A percentile compares a stretch with the other conserved stretches of the same genome.
Conservation (phyloP, 2,797 vertebrate species). For the Chelon labrosus region DNA sequence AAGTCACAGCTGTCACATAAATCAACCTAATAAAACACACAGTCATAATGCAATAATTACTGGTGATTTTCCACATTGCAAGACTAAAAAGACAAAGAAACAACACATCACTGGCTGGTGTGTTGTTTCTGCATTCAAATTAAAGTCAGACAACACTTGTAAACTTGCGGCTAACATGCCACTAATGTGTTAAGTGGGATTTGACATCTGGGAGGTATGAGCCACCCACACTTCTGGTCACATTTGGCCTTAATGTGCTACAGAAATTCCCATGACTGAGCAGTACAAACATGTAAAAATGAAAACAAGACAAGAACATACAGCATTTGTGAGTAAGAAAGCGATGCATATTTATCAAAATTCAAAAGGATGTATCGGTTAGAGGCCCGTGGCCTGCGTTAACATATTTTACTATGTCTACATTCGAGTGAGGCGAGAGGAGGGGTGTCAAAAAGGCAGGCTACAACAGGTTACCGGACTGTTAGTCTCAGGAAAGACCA, state of each 20-base stretch:
- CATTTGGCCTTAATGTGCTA: not conserved
- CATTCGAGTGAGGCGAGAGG: constrained; percentile 14
- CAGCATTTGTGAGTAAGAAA: not conserved
- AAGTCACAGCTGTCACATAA: constrained; percentile 29
- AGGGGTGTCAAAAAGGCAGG: constrained; percentile 37
- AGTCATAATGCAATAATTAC: constrained; percentile 2
- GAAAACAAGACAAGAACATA: constrained; percentile 8
- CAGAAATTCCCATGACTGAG: constrained; percentile 35
- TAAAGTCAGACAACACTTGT: not conserved
- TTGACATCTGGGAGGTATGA: constrained; percentile 41
- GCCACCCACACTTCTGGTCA: not conserved
- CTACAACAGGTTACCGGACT: constrained; percentile 49
- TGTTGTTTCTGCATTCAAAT: not conserved
- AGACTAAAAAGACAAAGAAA: not conserved
- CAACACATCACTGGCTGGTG: not conserved
- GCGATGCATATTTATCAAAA: constrained; percentile 16
- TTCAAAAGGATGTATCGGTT: constrained; percentile 5
- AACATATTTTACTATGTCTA: constrained; percentile 11
- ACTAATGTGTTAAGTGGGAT: constrained; percentile 12
- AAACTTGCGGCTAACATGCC: not conserved
- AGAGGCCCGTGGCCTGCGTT: not conserved
- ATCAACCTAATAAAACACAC: constrained; percentile 31
- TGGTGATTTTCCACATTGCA: not conserved
- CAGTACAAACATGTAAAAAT: constrained; percentile 15
- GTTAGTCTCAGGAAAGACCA: constrained; percentile 27